Evolutionary conservation across 2,113 vertebrate species (phyloP).

Genomic region (Epinephelus moara): DNA sequence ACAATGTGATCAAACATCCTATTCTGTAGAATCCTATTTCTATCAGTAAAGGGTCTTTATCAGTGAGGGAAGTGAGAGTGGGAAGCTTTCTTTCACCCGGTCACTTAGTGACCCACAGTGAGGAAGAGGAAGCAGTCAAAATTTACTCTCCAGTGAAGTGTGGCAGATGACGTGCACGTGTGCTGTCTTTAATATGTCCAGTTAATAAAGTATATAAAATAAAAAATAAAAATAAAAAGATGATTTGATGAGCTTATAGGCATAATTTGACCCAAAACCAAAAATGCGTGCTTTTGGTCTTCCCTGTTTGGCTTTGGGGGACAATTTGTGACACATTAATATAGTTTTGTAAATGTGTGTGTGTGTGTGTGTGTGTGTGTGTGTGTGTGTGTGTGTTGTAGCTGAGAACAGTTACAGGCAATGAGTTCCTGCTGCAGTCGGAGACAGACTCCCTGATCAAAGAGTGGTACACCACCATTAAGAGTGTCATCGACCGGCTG

Average conservation of each 20-base stretch:
- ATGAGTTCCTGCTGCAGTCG: slow-evolving; percentile 94
- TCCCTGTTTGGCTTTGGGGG: not conserved
- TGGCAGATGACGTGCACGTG: not conserved
- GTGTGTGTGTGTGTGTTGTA: slow-evolving; percentile 63
- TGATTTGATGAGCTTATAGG: not conserved
- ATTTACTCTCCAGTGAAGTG: not conserved
- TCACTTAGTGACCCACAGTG: not conserved
- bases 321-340: accelerated
- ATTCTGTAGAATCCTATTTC: not conserved
- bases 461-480: slow-evolving; percentile 90
- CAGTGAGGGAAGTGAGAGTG: slow-evolving; percentile 43
- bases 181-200: not conserved
- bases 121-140: slow-evolving; percentile 45
- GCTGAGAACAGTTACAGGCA: slow-evolving; percentile 92
- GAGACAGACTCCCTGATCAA: slow-evolving; percentile 88
- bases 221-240: not conserved
- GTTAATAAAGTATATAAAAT: too few relatives aligned
- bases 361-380: slow-evolving; percentile 5
- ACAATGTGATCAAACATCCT: not conserved
- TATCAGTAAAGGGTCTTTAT: not conserved
- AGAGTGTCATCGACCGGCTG: slow-evolving; percentile 88
- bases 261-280: too few relatives aligned
- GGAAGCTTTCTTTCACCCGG: not conserved
- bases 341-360: not conserved
- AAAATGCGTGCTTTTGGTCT: too few relatives aligned